phyloP scores from a whole-genome alignment of 2,113 vertebrate species.

The Chionis minor region DNA sequence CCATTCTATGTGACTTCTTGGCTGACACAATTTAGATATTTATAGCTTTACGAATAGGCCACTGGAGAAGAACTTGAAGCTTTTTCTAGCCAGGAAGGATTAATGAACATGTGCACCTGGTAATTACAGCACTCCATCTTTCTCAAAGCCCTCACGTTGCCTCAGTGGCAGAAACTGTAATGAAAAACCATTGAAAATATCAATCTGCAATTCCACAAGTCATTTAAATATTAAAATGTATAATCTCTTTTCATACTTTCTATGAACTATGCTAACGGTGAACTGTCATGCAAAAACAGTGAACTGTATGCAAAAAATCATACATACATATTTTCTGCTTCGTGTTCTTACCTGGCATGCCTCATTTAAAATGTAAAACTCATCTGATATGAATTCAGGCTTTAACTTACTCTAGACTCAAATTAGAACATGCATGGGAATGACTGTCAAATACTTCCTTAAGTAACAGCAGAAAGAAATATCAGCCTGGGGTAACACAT shows the following conservation, averaged over 20 bases:
- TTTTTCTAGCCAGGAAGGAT: slow-evolving; percentile 81
- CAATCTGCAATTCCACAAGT: slow-evolving; percentile 72
- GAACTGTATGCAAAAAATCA: slow-evolving; percentile 7
- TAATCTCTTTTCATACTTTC: slow-evolving; percentile 49
- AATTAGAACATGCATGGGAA: not conserved
- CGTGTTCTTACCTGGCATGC: slow-evolving; percentile 24
- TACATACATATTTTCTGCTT: slow-evolving; percentile 30
- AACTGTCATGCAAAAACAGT: no score
- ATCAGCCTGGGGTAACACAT: not conserved
- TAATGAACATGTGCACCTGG: slow-evolving; percentile 84
- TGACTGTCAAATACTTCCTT: not conserved
- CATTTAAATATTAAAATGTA: slow-evolving; percentile 68
- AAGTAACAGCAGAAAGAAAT: not conserved
- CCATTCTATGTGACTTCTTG: slow-evolving; percentile 80
- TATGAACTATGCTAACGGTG: not conserved
- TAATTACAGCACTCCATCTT: slow-evolving; percentile 85
- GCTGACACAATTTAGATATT: slow-evolving; percentile 85
- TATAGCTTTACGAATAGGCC: slow-evolving; percentile 83
- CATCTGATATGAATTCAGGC: not conserved
- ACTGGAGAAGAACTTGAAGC: slow-evolving; percentile 81
- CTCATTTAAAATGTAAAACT: slow-evolving; percentile 63
- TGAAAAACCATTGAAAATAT: slow-evolving; percentile 78
- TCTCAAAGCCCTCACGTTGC: slow-evolving; percentile 76
- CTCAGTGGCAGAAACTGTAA: slow-evolving; percentile 73
- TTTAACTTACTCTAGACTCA: slow-evolving; percentile 26